Conservation (phyloP, 2,113 vertebrate species). For the Setophaga kirtlandii region DNA sequence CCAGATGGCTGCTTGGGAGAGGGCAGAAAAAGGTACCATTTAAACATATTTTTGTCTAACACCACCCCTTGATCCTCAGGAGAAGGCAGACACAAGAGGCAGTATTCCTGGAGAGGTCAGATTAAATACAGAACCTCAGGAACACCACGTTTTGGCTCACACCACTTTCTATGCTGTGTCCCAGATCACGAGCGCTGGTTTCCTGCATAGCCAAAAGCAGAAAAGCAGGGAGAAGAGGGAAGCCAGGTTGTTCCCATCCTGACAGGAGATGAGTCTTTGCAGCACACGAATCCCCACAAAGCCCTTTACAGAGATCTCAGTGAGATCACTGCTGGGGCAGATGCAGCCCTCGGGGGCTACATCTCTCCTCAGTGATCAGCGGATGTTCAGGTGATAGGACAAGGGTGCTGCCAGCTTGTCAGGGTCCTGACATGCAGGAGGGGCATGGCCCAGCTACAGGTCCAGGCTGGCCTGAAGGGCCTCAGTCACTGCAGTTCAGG, state of each 20-base stretch:
- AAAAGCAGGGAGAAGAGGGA: background rate
- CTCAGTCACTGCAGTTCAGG: background rate
- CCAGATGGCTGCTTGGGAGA: background rate
- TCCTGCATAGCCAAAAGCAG: background rate
- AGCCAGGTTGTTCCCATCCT: background rate
- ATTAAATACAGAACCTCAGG: background rate
- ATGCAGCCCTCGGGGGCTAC: background rate
- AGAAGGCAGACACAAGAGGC: background rate
- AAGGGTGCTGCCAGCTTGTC: background rate
- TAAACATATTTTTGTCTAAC: background rate
- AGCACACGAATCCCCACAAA: background rate
- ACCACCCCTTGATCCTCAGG: background rate
- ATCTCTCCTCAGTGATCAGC: accelerated
- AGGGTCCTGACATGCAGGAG: background rate
- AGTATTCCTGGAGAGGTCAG: background rate
- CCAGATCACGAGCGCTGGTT: background rate
- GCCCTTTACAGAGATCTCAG: background rate
- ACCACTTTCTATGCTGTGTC: background rate
- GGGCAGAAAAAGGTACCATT: background rate
- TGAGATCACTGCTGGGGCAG: accelerated
- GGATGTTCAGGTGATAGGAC: background rate
- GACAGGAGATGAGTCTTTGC: background rate
- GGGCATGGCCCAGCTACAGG: background rate
- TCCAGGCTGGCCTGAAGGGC: background rate
- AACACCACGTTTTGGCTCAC: background rate